These are phyloP conservation scores for Tyrophagus putrescentiae DNA, from an alignment of 1,140 invertebrate species.

Conservation along the genomic window DNA sequence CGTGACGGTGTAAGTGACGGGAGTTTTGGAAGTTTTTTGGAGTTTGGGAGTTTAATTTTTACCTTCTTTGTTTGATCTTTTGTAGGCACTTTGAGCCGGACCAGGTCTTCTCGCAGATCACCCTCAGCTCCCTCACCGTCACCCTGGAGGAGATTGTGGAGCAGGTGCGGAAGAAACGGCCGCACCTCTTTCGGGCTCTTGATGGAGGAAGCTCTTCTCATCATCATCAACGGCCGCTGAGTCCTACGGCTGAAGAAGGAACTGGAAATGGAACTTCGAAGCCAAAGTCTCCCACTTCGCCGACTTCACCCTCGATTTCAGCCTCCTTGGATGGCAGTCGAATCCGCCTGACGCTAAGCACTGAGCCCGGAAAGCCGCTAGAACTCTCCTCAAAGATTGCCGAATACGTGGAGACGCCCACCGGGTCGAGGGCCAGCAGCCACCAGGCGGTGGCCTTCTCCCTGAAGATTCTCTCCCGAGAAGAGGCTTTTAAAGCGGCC, in stretches of 20 bases:
- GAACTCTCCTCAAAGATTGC: conserved; percentile 1
- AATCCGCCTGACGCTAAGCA: neutral
- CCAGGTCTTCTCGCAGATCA: conserved; percentile 36
- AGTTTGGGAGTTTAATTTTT: conserved; percentile 3
- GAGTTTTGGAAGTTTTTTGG: neutral
- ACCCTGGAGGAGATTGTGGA: conserved; percentile 35
- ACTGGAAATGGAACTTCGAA: conserved; percentile 33
- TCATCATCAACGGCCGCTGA: too few relatives aligned
- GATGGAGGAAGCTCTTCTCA: too few relatives aligned
- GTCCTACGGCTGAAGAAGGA: too few relatives aligned
- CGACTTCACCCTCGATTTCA: too few relatives aligned
- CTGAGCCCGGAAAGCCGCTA: neutral
- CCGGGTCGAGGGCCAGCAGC: neutral
- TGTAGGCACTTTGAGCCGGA: conserved; percentile 28
- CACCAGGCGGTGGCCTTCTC: neutral
- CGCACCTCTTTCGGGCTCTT: conserved; percentile 16
- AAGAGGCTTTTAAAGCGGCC: too few relatives aligned
- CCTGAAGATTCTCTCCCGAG: too few relatives aligned
- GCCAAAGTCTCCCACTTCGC: too few relatives aligned
- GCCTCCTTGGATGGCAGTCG: too few relatives aligned
- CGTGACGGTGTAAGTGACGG: conserved; percentile 31
- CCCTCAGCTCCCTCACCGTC: conserved; percentile 32
- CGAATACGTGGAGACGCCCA: neutral
- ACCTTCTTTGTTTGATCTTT: conserved; percentile 2
- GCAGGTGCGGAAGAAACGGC: conserved; percentile 33